Conservation (phyloP, 2,113 vertebrate species). For the Pungitius pungitius region DNA sequence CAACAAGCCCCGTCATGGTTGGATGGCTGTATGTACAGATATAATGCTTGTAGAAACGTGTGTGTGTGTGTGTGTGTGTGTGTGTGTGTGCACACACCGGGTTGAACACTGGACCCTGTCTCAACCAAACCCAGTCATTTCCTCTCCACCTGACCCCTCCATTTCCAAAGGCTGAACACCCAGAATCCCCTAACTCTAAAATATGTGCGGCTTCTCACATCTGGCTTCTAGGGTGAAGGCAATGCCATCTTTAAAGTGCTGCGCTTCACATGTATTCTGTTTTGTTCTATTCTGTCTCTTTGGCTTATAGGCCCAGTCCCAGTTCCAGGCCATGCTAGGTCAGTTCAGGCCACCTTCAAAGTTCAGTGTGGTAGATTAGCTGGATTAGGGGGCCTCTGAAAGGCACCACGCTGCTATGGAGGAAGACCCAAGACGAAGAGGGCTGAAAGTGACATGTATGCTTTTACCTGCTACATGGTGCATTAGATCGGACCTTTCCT, state of each 20-base stretch:
- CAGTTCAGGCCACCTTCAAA: conserved; percentile 89
- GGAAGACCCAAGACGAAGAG: conserved; percentile 88
- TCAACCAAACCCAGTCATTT: conserved; percentile 68
- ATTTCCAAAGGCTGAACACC: conserved; percentile 29
- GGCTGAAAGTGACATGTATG: conserved; percentile 85
- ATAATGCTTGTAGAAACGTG: conserved; percentile 34
- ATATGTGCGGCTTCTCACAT: conserved; percentile 47
- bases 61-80: conserved; percentile 18
- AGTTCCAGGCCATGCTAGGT: conserved; percentile 75
- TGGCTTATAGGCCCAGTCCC: conserved; percentile 59
- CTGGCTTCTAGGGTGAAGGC: conserved; percentile 35
- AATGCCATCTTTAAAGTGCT: conserved; percentile 30
- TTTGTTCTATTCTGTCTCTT: conserved; percentile 22
- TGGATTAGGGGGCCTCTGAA: conserved; percentile 93
- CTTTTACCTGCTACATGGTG: conserved; percentile 82
- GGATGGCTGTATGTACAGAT: conserved; percentile 39
- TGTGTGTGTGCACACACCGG: neutral
- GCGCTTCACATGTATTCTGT: conserved; percentile 29
- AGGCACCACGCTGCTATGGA: conserved; percentile 89
- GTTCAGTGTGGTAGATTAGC: conserved; percentile 94
- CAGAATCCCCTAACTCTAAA: conserved; percentile 37
- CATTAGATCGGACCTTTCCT: conserved; percentile 32
- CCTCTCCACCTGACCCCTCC: conserved; percentile 58
- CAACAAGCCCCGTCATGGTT: conserved; percentile 48
- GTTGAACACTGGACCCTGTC: conserved; percentile 69